Base-by-base conservation (phyloP, 2,888 invertebrate species). In the Phengaris arion region DNA sequence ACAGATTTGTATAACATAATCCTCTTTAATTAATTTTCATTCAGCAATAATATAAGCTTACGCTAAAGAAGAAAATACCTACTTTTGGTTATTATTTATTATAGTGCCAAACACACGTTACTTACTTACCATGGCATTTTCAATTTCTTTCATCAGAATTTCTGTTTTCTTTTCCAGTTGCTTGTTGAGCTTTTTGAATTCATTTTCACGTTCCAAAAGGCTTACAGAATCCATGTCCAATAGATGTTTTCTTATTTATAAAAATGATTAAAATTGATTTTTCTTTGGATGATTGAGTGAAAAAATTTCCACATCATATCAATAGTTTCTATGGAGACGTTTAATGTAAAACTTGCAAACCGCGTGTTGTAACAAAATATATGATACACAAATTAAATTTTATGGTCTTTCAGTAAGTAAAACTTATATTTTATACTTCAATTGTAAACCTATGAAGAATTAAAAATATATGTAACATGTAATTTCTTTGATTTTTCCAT, bases 131-230 rank as follows among this genome's bases (percentile, higher is more conserved):
- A 93, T 92, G 6, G 84, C 87, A 80, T 86, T 82, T 81, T 93
- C 92, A 72, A 93, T 93, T 86, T 91, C 86, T 73, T 89, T 90
- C 87, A 93, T 90, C 59, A 93, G 82, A 78, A 87, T 90, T 77
- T 90, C 89, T 10, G 92, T 91, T 84, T 92, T 93, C 83, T 89
- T 91, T 79, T 93, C 91, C 72, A 93, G 82, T 79, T 93, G 90
- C 79, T 89, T 90, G 78, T 93, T 93, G 4, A 93, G 85, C 79
- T 90, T 91, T 79, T 90, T 92, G 77, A 90, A 93, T 81, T 92
- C 92, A 84, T 92, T 87, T 82, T 93, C 93, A 15, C 92, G 87
- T 5, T 91, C 93, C 81, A 93, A 79, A 72, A 93, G 82, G 22
- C 90, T 88, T n/a, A 85, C 54, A 10, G 89, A 87, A 80, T 93